phyloP scores from a whole-genome alignment of 2,888 invertebrate species.

The Embidobia sp. region DNA sequence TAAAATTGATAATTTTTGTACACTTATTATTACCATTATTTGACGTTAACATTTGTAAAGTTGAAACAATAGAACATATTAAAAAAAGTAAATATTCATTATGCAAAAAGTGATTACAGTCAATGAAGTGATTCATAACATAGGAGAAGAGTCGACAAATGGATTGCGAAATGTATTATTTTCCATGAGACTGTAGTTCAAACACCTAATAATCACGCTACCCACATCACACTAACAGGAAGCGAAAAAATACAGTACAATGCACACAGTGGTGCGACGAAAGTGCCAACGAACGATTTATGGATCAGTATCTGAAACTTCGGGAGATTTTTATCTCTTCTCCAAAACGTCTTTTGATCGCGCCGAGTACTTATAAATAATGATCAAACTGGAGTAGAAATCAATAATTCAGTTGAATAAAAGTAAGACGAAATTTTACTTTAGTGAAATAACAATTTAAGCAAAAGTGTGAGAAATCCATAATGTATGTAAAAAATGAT shows the following conservation, averaged over 20 bases:
- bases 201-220: conserved; percentile 46
- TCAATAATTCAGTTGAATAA: conserved; percentile 16
- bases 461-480: neutral
- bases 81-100: too few relatives aligned
- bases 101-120: too few relatives aligned
- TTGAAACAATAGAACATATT: too few relatives aligned
- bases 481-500: too few relatives aligned
- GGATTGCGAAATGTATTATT: conserved; percentile 25
- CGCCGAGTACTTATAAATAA: conserved; percentile 40
- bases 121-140: too few relatives aligned
- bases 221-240: conserved; percentile 52
- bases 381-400: conserved; percentile 32
- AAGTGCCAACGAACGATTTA: conserved; percentile 55
- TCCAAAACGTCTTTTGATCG: conserved; percentile 38
- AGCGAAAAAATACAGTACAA: conserved; percentile 48
- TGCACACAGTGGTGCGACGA: conserved; percentile 38
- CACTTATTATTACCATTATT: too few relatives aligned
- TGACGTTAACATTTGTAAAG: too few relatives aligned
- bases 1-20: too few relatives aligned
- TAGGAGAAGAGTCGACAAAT: conserved; percentile 19
- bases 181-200: conserved; percentile 40
- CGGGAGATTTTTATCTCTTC: conserved; percentile 35
- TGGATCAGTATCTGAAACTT: conserved; percentile 42
- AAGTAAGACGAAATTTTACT: neutral
- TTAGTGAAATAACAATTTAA: neutral